phyloP scores from a whole-genome alignment of 2,797 vertebrate species.

The Cossypha niveicapilla region DNA sequence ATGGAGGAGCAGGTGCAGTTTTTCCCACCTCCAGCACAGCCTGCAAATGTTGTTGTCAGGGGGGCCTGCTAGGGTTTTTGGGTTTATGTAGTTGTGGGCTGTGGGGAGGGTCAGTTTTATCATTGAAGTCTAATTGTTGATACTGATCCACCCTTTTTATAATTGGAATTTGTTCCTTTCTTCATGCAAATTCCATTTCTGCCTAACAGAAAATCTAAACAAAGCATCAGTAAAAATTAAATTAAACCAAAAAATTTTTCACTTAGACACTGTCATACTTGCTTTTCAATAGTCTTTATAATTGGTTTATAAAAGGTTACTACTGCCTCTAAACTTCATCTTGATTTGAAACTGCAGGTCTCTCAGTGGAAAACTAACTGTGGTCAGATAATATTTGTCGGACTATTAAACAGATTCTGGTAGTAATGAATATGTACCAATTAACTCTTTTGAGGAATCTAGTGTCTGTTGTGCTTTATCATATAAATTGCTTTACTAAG shows the following conservation, averaged over 20 bases:
- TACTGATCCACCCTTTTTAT: neutral
- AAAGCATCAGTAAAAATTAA: neutral
- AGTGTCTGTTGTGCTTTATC: neutral
- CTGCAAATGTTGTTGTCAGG: neutral
- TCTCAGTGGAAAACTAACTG: neutral
- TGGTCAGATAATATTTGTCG: neutral
- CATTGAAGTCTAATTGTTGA: neutral
- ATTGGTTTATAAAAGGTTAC: neutral
- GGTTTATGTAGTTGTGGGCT: neutral
- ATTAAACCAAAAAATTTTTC: neutral
- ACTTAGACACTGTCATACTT: neutral
- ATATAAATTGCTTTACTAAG: neutral
- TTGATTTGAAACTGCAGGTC: neutral
- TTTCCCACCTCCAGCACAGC: constrained; percentile 24
- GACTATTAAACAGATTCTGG: neutral
- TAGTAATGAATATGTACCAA: neutral
- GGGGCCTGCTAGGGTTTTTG: neutral
- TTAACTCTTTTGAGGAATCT: neutral
- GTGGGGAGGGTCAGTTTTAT: neutral
- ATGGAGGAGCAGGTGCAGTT: neutral
- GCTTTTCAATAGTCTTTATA: neutral
- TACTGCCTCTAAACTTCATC: neutral
- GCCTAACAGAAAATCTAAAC: neutral
- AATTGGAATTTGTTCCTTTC: neutral
- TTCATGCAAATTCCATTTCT: neutral